Percentiles rank a stretch among this genome's conserved stretches.
Evolutionary conservation across 2,888 invertebrate species (phyloP).

Genomic region (Parnassius smintheus): DNA sequence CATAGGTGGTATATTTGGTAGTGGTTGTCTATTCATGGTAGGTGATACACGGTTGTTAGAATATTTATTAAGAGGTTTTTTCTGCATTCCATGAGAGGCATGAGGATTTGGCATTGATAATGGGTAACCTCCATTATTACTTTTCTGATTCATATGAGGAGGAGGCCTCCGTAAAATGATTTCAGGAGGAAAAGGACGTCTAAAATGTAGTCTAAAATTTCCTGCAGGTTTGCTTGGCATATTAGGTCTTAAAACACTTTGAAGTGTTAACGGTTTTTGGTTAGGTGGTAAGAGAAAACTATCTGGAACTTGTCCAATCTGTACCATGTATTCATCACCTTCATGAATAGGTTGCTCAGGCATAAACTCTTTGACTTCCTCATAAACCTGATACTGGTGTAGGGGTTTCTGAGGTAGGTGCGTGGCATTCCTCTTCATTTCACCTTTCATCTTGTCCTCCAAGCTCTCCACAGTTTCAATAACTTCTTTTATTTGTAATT

Average conservation of each 20-base stretch:
- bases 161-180: slow-evolving; percentile 68
- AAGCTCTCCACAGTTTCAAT: slow-evolving; percentile 69
- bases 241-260: slow-evolving; percentile 66
- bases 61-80: slow-evolving; percentile 50
- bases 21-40: slow-evolving; percentile 50
- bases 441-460: slow-evolving; percentile 61
- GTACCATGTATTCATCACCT: slow-evolving; percentile 64
- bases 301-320: slow-evolving; percentile 53
- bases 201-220: slow-evolving; percentile 60
- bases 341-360: slow-evolving; percentile 63
- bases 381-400: slow-evolving; percentile 63
- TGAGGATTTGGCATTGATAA: slow-evolving; percentile 60
- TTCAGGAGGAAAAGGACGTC: slow-evolving; percentile 70
- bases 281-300: slow-evolving; percentile 60
- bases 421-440: slow-evolving; percentile 48
- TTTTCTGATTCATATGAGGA: slow-evolving; percentile 51
- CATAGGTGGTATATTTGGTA: slow-evolving; percentile 53
- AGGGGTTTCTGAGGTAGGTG: slow-evolving; percentile 34
- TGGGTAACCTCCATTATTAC: slow-evolving; percentile 54
- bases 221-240: slow-evolving; percentile 50
- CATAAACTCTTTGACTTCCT: slow-evolving; percentile 57
- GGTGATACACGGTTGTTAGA: slow-evolving; percentile 45
- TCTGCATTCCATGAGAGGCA: slow-evolving; percentile 45
- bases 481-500: slow-evolving; percentile 68
- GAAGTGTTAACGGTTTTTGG: slow-evolving; percentile 69